Base-by-base conservation (phyloP, 1,140 invertebrate genomes). In the Drosophila quadrilineata region DNA sequence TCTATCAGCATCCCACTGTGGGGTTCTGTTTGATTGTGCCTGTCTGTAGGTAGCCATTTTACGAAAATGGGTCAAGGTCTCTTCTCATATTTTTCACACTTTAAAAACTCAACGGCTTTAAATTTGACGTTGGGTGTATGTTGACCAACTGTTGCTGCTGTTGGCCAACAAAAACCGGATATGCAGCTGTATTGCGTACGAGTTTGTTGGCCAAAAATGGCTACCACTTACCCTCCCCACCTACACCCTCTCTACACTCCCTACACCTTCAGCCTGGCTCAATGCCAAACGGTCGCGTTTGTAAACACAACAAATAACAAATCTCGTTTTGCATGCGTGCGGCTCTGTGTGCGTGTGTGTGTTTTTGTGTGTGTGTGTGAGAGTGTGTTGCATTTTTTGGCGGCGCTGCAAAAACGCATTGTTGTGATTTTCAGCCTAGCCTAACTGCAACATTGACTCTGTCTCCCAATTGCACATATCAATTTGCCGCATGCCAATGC, bases 271-370 rank as follows among this genome's bases (percentile, higher is more conserved):
- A 57, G n/a, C 16, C 48, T 56, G 77, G 65, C 65, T 26, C 28
- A 49, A 14, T 40, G 65, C 65, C 65, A 62, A n/a, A 49, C 49
- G 54, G 41, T 45, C 63, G 63, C 63, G 56, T 52, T 76, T 80
- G 75, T 80, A 80, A 80, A 80, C 75, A 80, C 75, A 80, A 80
- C 75, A 80, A 82, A 84, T 77, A 77, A 77, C 65, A 77, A 56
- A 73, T 69, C 76, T 71, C 33, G 66, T 22, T 43, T 62, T 40
- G 33, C 10, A 28, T 54, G 33, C 26, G 64, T 66, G 22, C 41
- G 6, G 21, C 26, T 33, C 8, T 41, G 43, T 14, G 31, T 41
- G 35, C 38, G 38, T 9, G 31, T 64, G 38, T 50, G 50, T 62
- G 31, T 21, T 38, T 33, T 24, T 16, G 31, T 31, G 43, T 12